phyloP scores from a whole-genome alignment of 2,113 vertebrate genomes.

The Tychaedon coryphoeus region DNA sequence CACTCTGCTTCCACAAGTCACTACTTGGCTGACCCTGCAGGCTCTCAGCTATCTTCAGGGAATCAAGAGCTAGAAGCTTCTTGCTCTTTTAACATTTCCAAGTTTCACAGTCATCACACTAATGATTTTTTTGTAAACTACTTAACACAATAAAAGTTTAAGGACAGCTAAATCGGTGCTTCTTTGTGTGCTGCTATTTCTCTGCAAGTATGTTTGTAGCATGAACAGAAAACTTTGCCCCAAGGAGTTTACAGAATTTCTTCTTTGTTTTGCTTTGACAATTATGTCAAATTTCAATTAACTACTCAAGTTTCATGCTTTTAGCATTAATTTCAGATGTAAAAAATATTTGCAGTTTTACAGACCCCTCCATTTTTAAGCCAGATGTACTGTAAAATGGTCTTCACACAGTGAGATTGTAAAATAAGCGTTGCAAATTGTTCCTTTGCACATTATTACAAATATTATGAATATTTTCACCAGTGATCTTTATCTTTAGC shows the following conservation, averaged over 20 bases:
- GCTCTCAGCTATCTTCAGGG: neutral
- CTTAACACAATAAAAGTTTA: neutral
- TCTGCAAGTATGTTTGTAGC: neutral
- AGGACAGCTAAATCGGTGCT: neutral
- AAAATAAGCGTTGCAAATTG: neutral
- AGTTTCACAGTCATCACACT: neutral
- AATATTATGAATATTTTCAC: neutral
- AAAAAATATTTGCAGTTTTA: neutral
- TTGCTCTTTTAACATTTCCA: neutral
- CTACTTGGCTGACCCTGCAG: slow-evolving; percentile 19
- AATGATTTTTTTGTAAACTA: neutral
- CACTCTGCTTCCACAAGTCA: neutral
- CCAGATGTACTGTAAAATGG: neutral
- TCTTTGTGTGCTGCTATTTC: neutral
- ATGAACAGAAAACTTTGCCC: neutral
- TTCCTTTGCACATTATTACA: neutral
- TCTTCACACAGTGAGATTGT: neutral
- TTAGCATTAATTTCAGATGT: neutral
- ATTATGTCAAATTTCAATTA: neutral
- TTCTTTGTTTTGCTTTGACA: neutral
- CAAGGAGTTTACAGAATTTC: neutral
- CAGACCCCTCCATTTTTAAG: neutral
- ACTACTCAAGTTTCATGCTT: neutral
- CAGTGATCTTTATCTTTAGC: neutral
- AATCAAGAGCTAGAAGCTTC: neutral